These are phyloP conservation scores for Flabesymbios commensalis DNA, from an alignment of 2,888 invertebrate species.

Conservation along the genomic window DNA sequence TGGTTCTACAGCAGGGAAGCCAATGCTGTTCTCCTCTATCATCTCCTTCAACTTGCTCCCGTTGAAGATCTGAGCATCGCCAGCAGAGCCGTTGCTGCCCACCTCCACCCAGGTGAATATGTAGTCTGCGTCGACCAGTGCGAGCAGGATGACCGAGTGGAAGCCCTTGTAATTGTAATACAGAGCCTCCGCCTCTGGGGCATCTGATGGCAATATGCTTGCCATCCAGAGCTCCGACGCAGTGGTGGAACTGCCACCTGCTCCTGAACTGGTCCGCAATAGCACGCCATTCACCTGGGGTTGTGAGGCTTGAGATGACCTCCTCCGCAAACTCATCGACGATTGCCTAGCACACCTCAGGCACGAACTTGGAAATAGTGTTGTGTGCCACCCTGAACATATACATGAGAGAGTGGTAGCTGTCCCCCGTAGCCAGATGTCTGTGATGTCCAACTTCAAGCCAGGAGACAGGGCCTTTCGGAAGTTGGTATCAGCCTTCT, in stretches of 20 bases:
- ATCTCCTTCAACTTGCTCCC: conserved; percentile 16
- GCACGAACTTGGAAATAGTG: conserved; percentile 12
- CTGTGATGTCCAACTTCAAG: conserved; percentile 21
- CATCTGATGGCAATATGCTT: conserved; percentile 16
- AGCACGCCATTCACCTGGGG: conserved; percentile 14
- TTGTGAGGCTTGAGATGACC: conserved; percentile 2
- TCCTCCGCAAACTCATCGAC: conserved; percentile 13
- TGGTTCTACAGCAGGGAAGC: too few relatives aligned
- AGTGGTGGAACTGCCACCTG: conserved; percentile 22
- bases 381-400: conserved; percentile 21
- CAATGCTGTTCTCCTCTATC: too few relatives aligned
- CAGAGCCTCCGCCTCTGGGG: not conserved
- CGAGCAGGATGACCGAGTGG: conserved; percentile 14
- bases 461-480: conserved; percentile 9
- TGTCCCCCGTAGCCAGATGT: conserved; percentile 18
- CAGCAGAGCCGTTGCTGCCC: conserved; percentile 23
- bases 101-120: conserved; percentile 24
- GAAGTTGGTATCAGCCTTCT: not conserved
- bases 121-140: conserved; percentile 20
- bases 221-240: conserved; percentile 17
- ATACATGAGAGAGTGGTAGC: conserved; percentile 13
- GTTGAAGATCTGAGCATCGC: conserved; percentile 32
- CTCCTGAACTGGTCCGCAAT: conserved; percentile 10
- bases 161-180: conserved; percentile 13
- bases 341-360: conserved; percentile 16